A percentile compares a stretch with the other conserved stretches of the same genome.
Conservation (phyloP, 2,113 vertebrate species). For the Cathartes aura region DNA sequence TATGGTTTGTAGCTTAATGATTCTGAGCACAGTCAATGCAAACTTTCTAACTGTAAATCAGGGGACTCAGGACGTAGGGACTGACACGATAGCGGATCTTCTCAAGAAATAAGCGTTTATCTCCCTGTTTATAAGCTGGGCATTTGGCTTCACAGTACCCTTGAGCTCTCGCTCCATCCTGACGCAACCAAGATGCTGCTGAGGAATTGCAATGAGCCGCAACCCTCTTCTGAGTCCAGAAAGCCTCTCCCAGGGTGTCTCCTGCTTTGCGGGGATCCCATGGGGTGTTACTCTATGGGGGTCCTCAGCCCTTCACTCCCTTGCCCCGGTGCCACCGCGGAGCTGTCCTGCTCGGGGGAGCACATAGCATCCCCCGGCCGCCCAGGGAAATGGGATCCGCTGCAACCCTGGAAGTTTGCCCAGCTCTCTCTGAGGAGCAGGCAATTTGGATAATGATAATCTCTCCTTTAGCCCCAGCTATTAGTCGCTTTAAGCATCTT, state of each 20-base stretch:
- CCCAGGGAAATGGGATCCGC: neutral
- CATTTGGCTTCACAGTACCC: neutral
- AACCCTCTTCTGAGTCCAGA: neutral
- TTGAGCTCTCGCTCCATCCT: neutral
- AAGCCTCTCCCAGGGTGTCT: neutral
- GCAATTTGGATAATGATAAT: neutral
- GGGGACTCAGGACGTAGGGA: neutral
- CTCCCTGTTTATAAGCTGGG: neutral
- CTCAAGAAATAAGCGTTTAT: neutral
- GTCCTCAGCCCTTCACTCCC: neutral
- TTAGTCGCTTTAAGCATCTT: neutral
- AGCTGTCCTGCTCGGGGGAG: accelerated
- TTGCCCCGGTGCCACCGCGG: accelerated
- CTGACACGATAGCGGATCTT: neutral
- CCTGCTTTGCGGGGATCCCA: neutral
- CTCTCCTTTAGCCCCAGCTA: neutral
- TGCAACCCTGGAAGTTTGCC: neutral
- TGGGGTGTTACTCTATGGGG: accelerated
- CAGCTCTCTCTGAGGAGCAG: neutral
- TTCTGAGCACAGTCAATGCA: neutral
- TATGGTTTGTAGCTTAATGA: constrained; percentile 48
- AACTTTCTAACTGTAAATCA: constrained; percentile 21
- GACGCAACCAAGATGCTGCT: neutral
- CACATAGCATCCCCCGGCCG: neutral
- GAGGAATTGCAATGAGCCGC: neutral